These are phyloP conservation scores for Habroteleia sp. DNA, from an alignment of 2,888 invertebrate species.

Conservation along the genomic window DNA sequence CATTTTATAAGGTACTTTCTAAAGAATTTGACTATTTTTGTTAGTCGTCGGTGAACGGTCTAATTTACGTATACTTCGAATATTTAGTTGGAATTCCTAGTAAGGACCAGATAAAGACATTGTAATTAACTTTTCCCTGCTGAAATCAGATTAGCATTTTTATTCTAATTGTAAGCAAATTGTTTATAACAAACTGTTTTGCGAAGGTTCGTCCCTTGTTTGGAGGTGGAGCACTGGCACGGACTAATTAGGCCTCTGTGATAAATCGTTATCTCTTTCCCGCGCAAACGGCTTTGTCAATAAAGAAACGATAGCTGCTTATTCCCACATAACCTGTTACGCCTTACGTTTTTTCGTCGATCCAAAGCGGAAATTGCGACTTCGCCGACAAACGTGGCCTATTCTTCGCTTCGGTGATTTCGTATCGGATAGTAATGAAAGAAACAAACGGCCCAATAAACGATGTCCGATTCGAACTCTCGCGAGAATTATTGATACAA, in stretches of 20 bases:
- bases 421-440: slow-evolving; percentile 52
- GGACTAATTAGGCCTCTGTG: slow-evolving; percentile 21
- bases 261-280: slow-evolving; percentile 27
- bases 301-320: slow-evolving; percentile 32
- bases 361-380: slow-evolving; percentile 36
- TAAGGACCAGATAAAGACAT: too few relatives aligned
- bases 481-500: slow-evolving; percentile 48
- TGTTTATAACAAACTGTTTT: too few relatives aligned
- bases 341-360: slow-evolving; percentile 15
- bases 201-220: slow-evolving; percentile 8
- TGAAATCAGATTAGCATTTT: too few relatives aligned
- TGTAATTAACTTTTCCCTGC: too few relatives aligned
- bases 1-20: too few relatives aligned
- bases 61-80: too few relatives aligned
- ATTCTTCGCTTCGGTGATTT: slow-evolving; percentile 39
- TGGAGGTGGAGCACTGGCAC: background rate
- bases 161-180: too few relatives aligned
- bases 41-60: too few relatives aligned
- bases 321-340: slow-evolving; percentile 60
- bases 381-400: slow-evolving; percentile 42
- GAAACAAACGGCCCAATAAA: slow-evolving; percentile 54
- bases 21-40: too few relatives aligned
- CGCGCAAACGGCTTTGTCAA: slow-evolving; percentile 19
- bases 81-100: too few relatives aligned
- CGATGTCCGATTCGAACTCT: slow-evolving; percentile 40